Evolutionary conservation across 2,113 vertebrate species (phyloP), one percentile per base, ranked within the genome.

Genomic region (Peucedramus taeniatus): DNA sequence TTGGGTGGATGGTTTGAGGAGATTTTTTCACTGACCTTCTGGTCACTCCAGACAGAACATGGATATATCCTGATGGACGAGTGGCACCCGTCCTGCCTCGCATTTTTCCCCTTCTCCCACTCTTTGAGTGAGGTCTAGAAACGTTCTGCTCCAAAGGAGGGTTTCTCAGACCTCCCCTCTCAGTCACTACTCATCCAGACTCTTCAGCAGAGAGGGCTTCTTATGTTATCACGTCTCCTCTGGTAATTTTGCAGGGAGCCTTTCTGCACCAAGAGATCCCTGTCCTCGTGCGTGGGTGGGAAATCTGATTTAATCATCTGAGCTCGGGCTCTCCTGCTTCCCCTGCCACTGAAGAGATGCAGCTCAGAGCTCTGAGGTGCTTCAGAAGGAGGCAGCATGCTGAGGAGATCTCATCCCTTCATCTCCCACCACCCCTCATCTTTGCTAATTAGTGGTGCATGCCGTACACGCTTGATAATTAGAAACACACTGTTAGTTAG

Each of bases 381-480:
- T 69, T 84, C 56, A 76, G 84, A 85, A 44, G 65, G 82, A 96
- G 40, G 76, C 63, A 96, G 64, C 71, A 66, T 61, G 49, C 89
- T 94, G 93, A 84, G 87, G 87, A 87, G 68, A 83, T 77, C 90
- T 61, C 17, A 59, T 72, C 40, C 49, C 47, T 69, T 83, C 19
- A 8, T 87, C 68, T 95, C 71, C 82, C 54, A 84, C 93, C 50
- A 84, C 94, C 77, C 71, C 76, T 96, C 60, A 35, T 79, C 79
- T 95, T 85, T 90, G 90, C 95, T 96, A 95, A 93, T 97, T 91
- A 88, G 65, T 42, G 4, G 45, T 74, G 92, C 91, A 31, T 35
- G 37, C 85, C 17, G 15, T 70, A 64, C 63, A 64, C 30, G 11
- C 74, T 87, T 56, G 71, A 42, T 93, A 94, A 95, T 95, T 95